A percentile compares a stretch with the other conserved stretches of the same genome.
Conservation (phyloP, 2,113 vertebrate genomes). For the Scomber colias region DNA sequence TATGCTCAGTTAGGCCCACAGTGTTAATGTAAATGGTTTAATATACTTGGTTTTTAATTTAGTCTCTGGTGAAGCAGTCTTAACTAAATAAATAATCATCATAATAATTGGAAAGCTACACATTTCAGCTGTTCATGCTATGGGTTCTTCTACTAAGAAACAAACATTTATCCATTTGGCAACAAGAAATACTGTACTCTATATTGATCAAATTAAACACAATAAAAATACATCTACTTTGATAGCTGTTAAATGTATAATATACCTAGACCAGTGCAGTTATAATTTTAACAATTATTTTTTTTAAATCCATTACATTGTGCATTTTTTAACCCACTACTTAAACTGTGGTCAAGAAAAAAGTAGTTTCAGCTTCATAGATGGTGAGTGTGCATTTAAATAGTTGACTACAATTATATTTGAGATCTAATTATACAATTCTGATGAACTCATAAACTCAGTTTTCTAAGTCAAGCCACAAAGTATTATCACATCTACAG, state of each 20-base stretch:
- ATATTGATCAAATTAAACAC: no score
- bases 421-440: no score
- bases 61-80: neutral
- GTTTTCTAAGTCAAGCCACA: neutral
- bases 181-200: no score
- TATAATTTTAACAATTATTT: neutral
- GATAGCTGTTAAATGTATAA: no score
- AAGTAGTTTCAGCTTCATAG: neutral
- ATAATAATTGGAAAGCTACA: neutral
- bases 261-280: neutral
- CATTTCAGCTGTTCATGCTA: neutral
- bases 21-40: neutral
- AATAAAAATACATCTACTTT: no score
- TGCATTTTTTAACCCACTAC: no score
- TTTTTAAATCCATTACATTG: neutral
- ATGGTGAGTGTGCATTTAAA: neutral
- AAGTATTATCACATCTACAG: no score
- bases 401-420: neutral
- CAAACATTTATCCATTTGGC: neutral
- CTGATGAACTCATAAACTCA: neutral
- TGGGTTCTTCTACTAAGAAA: neutral
- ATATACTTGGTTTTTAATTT: neutral
- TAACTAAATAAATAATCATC: neutral
- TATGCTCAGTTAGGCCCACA: no score
- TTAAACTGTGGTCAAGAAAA: neutral